Percentiles rank a stretch among this genome's conserved stretches.
Conservation (phyloP, 35 echinoderm and acorn worm species). For the Eucidaris tribuloides region DNA sequence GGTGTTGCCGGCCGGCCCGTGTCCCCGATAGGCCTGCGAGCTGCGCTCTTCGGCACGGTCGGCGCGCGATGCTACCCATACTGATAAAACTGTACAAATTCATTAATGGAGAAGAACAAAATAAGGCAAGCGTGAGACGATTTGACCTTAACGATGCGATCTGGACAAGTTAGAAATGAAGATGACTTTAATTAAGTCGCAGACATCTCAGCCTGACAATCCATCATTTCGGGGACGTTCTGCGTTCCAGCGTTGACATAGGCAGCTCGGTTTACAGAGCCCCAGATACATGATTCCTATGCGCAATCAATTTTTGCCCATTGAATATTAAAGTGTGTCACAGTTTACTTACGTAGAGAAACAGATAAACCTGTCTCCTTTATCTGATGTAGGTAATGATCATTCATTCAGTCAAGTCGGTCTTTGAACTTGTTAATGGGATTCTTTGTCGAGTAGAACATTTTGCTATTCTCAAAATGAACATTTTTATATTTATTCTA, state of each 20-base stretch:
- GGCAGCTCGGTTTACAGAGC: constrained; percentile 4
- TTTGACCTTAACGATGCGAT: constrained; percentile 36
- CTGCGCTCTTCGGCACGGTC: not conserved
- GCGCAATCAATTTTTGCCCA: constrained; percentile 21
- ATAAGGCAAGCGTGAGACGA: constrained; percentile 23
- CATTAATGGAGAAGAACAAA: constrained; percentile 20
- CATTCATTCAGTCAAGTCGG: too few relatives aligned
- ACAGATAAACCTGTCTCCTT: too few relatives aligned
- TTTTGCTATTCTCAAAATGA: too few relatives aligned
- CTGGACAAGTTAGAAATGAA: constrained; percentile 35
- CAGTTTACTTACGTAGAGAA: too few relatives aligned
- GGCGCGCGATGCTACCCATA: too few relatives aligned
- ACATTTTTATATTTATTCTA: too few relatives aligned
- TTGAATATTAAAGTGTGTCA: constrained; percentile 23
- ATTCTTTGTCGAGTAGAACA: too few relatives aligned
- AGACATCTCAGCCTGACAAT: not conserved
- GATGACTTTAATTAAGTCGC: constrained; percentile 33
- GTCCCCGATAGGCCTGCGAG: not conserved
- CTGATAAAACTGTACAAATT: constrained; percentile 17
- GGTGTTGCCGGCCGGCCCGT: not conserved
- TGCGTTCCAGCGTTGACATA: constrained; percentile 15
- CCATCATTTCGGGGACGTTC: constrained; percentile 1
- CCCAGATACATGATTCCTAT: constrained; percentile 34
- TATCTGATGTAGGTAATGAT: too few relatives aligned
- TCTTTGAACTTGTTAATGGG: too few relatives aligned